Percentiles rank a stretch among this genome's conserved stretches.
phyloP scores from a whole-genome alignment of 2,113 vertebrate species.

The Neolamprologus fasciatus region DNA sequence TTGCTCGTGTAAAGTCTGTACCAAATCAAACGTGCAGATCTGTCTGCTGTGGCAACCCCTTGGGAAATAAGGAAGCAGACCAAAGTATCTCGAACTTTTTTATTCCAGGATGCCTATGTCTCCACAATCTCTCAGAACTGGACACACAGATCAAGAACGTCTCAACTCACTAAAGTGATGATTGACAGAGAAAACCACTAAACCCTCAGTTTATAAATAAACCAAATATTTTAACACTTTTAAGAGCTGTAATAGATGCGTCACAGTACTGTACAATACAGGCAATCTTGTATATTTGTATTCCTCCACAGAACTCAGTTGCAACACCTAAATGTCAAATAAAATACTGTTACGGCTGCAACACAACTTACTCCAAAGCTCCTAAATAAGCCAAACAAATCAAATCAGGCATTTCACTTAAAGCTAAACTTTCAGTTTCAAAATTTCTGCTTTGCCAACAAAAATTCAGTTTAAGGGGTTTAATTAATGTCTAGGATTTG shows the following conservation, averaged over 20 bases:
- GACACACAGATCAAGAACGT: background rate
- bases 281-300: background rate
- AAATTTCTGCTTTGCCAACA: background rate
- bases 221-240: background rate
- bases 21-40: background rate
- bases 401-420: background rate
- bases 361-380: background rate
- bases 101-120: background rate
- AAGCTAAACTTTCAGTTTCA: background rate
- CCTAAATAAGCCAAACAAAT: background rate
- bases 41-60: background rate
- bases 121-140: background rate
- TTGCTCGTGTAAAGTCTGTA: background rate
- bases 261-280: background rate
- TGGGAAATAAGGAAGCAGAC: background rate
- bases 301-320: background rate
- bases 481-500: background rate
- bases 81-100: accelerated
- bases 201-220: background rate
- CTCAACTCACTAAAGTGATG: background rate
- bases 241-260: background rate
- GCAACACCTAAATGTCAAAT: background rate
- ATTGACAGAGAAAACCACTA: background rate
- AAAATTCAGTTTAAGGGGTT: background rate
- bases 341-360: background rate